Evolutionary conservation across 2,797 vertebrate species (phyloP).

Genomic region (Macropodus opercularis): DNA sequence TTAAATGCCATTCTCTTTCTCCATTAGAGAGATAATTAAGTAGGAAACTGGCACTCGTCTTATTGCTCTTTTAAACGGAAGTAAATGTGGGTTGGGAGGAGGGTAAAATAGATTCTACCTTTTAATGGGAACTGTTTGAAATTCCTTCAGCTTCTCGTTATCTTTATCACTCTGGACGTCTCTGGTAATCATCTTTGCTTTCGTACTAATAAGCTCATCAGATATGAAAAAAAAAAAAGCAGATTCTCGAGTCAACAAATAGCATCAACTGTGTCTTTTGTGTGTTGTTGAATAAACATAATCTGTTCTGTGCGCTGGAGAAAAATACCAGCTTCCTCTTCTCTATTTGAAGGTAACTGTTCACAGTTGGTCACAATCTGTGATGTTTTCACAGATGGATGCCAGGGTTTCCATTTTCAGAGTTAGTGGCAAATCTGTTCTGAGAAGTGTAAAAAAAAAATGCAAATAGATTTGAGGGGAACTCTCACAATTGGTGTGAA

Average conservation of each 20-base stretch:
- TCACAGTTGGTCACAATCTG: slow-evolving; percentile 14
- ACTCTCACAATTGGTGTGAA: slow-evolving; percentile 52
- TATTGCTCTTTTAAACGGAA: slow-evolving; percentile 62
- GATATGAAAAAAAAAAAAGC: neutral
- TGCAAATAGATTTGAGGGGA: slow-evolving; percentile 27
- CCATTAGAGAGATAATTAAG: slow-evolving; percentile 83
- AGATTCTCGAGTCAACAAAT: slow-evolving; percentile 6
- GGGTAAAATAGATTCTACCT: slow-evolving; percentile 64
- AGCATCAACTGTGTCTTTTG: slow-evolving; percentile 10
- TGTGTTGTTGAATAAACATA: slow-evolving; percentile 1
- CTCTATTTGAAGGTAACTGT: slow-evolving; percentile 22
- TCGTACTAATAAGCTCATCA: slow-evolving; percentile 16
- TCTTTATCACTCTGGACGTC: slow-evolving; percentile 8
- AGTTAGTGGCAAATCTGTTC: slow-evolving; percentile 13
- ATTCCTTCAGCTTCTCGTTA: slow-evolving; percentile 31
- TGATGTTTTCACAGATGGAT: slow-evolving; percentile 21
- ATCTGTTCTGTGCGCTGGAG: slow-evolving; percentile 4
- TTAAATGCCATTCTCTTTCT: slow-evolving; percentile 82
- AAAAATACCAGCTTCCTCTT: slow-evolving; percentile 10
- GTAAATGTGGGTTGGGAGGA: slow-evolving; percentile 46
- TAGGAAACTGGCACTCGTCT: slow-evolving; percentile 72
- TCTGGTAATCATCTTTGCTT: slow-evolving; percentile 7
- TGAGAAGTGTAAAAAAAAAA: neutral
- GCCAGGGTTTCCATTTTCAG: slow-evolving; percentile 37
- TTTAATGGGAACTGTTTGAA: slow-evolving; percentile 52